Evolutionary conservation across 2,888 invertebrate species (phyloP).

Genomic region (Argyresthia goedartella): DNA sequence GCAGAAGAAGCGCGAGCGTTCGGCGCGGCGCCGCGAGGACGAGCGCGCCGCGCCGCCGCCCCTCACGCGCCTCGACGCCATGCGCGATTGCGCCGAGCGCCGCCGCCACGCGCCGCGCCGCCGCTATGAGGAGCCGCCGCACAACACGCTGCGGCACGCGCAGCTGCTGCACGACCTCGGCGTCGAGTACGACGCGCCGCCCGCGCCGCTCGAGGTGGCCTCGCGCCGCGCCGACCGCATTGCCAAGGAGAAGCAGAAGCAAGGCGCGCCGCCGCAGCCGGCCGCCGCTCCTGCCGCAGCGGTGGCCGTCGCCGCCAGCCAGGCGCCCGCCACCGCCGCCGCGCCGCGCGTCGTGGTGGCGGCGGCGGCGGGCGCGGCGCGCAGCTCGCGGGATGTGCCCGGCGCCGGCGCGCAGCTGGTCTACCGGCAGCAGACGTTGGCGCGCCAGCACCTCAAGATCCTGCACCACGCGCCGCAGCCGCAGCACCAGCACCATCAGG

Average conservation of each 20-base stretch:
- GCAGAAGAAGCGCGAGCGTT: slow-evolving; percentile 88
- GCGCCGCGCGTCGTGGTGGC: slow-evolving; percentile 67
- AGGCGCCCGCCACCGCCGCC: slow-evolving; percentile 41
- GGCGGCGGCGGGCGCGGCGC: too few relatives aligned
- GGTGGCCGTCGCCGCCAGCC: slow-evolving; percentile 23
- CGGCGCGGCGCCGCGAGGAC: slow-evolving; percentile 76
- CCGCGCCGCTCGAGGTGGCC: slow-evolving; percentile 86
- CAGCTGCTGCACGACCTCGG: slow-evolving; percentile 87
- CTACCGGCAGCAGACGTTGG: slow-evolving; percentile 72
- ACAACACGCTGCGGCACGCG: slow-evolving; percentile 88
- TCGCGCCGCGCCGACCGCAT: slow-evolving; percentile 86
- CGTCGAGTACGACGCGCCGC: slow-evolving; percentile 87
- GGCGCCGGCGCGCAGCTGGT: slow-evolving; percentile 51
- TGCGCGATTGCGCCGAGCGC: slow-evolving; percentile 81
- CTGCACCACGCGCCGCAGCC: slow-evolving; percentile 36
- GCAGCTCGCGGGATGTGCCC: slow-evolving; percentile 38
- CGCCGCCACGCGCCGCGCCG: slow-evolving; percentile 83
- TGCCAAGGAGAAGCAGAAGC: slow-evolving; percentile 83
- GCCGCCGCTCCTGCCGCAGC: slow-evolving; percentile 22
- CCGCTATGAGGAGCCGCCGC: slow-evolving; percentile 79
- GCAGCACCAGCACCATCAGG: slow-evolving; percentile 21
- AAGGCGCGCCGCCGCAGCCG: too few relatives aligned
- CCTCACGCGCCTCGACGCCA: slow-evolving; percentile 75
- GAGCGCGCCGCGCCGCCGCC: slow-evolving; percentile 61
- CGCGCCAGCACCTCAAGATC: slow-evolving; percentile 60